Conservation (phyloP, 2,888 invertebrate species). For the Meandrusa payeni region DNA sequence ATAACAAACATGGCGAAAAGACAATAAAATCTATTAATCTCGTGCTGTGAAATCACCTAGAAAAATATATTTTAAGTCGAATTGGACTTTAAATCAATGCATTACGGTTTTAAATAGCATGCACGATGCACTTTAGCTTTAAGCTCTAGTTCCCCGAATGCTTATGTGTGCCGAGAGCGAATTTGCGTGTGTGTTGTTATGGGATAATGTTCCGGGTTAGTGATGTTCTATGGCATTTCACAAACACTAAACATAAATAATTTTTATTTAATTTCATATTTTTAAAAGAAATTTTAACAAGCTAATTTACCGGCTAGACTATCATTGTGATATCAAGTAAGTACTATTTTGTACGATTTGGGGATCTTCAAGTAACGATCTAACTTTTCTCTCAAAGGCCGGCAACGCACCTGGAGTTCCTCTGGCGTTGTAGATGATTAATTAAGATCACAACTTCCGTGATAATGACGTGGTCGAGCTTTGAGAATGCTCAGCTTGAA, state of each 20-base stretch:
- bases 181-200: slow-evolving; percentile 26
- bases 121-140: slow-evolving; percentile 10
- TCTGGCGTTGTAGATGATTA: too few relatives aligned
- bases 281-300: too few relatives aligned
- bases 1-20: slow-evolving; percentile 19
- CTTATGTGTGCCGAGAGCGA: slow-evolving; percentile 11
- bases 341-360: too few relatives aligned
- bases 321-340: too few relatives aligned
- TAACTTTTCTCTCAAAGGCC: too few relatives aligned
- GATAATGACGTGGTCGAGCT: too few relatives aligned
- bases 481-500: too few relatives aligned
- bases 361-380: too few relatives aligned
- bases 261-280: too few relatives aligned
- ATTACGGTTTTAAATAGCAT: slow-evolving; percentile 1
- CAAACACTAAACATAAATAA: neutral
- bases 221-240: slow-evolving; percentile 23
- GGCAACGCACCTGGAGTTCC: too few relatives aligned
- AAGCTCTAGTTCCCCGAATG: slow-evolving; percentile 20
- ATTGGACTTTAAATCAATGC: neutral
- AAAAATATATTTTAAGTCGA: neutral
- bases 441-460: too few relatives aligned
- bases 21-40: slow-evolving; percentile 21
- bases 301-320: too few relatives aligned
- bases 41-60: slow-evolving; percentile 16
- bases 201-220: slow-evolving; percentile 36